These are phyloP conservation scores for Mormyrus hasselquistii DNA, from an alignment of 2,797 vertebrate genomes.

Conservation along the genomic window DNA sequence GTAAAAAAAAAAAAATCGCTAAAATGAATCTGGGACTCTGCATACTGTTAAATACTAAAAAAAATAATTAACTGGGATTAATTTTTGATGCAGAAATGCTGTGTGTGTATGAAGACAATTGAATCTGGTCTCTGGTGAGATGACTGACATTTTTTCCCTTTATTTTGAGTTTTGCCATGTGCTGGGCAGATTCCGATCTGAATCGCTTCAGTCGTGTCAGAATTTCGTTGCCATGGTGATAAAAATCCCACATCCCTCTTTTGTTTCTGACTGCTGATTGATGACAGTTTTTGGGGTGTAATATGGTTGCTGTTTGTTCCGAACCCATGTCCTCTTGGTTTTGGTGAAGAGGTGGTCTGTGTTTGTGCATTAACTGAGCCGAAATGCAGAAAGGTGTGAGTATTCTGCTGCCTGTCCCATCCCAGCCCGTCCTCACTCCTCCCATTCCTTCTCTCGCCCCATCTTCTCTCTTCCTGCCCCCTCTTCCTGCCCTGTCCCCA, in stretches of 20 bases:
- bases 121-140: background rate
- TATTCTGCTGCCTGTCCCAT: background rate
- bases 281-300: background rate
- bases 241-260: background rate
- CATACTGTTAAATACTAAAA: conserved; percentile 3
- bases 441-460: background rate
- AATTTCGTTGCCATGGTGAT: conserved; percentile 4
- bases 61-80: background rate
- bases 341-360: background rate
- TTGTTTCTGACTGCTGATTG: background rate
- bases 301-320: background rate
- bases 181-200: background rate
- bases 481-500: background rate
- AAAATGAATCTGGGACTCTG: background rate
- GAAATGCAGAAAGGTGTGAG: background rate
- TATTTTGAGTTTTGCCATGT: background rate
- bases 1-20: background rate
- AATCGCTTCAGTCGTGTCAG: background rate
- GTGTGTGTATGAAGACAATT: background rate
- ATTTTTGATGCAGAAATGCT: conserved; percentile 7
- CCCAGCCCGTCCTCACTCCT: background rate
- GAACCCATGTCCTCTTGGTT: background rate
- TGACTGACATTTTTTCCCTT: background rate
- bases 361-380: background rate
- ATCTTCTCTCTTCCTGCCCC: background rate